These are phyloP conservation scores for Piscicola geometra DNA, from an alignment of 2,888 invertebrate species.

Conservation along the genomic window DNA sequence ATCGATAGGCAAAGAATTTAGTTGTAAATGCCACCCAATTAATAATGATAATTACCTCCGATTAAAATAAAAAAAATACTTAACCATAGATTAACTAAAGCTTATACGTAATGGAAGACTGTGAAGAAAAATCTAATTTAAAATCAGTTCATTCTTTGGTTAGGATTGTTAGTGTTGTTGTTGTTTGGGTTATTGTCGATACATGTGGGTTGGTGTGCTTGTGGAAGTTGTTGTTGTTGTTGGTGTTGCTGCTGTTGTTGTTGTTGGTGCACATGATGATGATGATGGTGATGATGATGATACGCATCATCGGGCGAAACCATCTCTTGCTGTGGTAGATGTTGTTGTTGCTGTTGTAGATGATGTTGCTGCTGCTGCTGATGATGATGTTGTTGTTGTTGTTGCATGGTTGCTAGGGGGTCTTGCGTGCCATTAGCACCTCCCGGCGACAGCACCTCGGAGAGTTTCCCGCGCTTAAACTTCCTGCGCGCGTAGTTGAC, in stretches of 20 bases:
- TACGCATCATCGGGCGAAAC: constrained; percentile 21
- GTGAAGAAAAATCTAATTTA: too few relatives aligned
- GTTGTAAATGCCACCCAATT: not conserved
- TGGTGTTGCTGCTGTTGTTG: constrained; percentile 5
- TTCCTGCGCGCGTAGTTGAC: constrained; percentile 40
- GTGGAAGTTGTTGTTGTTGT: not conserved
- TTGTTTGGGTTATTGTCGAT: constrained; percentile 4
- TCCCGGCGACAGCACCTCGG: constrained; percentile 21
- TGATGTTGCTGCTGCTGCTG: constrained; percentile 13
- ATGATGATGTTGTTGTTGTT: constrained; percentile 9
- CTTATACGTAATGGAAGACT: too few relatives aligned
- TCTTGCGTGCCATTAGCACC: constrained; percentile 6
- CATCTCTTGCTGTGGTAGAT: constrained; percentile 29
- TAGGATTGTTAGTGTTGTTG: not conserved
- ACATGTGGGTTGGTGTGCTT: not conserved
- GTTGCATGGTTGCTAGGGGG: constrained; percentile 17
- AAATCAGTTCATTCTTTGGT: constrained; percentile 1
- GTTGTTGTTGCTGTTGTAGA: constrained; percentile 27
- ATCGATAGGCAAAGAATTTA: not conserved
- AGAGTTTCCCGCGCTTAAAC: constrained; percentile 35
- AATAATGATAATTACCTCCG: not conserved
- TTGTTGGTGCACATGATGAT: not conserved
- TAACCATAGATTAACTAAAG: not conserved
- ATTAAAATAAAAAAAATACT: not conserved
- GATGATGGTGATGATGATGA: constrained; percentile 27